phyloP scores from a whole-genome alignment of 2,888 invertebrate genomes.

The Odontothrips loti region DNA sequence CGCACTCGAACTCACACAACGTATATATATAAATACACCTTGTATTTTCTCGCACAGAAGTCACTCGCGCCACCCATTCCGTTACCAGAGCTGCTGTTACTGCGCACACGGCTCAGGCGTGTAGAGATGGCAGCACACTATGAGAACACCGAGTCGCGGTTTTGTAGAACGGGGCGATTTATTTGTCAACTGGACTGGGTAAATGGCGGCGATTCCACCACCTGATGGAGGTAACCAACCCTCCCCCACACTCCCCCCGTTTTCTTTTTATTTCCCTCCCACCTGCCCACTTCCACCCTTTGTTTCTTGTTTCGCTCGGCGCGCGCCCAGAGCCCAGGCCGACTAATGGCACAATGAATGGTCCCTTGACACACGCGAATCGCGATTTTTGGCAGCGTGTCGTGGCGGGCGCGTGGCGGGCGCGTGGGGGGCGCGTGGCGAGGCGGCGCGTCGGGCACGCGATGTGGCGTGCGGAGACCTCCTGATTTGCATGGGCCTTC shows the following conservation, averaged over 20 bases:
- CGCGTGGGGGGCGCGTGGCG: not conserved
- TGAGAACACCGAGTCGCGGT: not conserved
- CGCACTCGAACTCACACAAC: too few relatives aligned
- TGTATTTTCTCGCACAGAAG: too few relatives aligned
- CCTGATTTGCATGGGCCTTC: not conserved
- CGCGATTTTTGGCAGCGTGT: conserved; percentile 10
- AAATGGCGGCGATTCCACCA: not conserved
- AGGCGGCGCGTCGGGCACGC: not conserved
- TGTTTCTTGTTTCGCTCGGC: not conserved
- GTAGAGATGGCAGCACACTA: too few relatives aligned
- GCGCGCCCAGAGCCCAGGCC: not conserved
- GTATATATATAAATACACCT: too few relatives aligned
- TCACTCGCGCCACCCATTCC: too few relatives aligned
- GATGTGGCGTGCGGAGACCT: conserved; percentile 8
- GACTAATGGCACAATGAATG: conserved; percentile 17
- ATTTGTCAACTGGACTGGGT: not conserved
- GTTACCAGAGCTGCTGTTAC: too few relatives aligned
- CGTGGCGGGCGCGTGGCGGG: not conserved
- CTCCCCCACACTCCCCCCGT: not conserved
- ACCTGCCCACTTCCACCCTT: not conserved
- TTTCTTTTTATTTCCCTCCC: not conserved
- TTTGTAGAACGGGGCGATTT: not conserved
- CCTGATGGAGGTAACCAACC: not conserved
- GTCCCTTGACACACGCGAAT: conserved; percentile 19
- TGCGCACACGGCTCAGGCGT: too few relatives aligned